Conservation (phyloP, 2,888 invertebrate genomes). For the Saturnia pavonia region DNA sequence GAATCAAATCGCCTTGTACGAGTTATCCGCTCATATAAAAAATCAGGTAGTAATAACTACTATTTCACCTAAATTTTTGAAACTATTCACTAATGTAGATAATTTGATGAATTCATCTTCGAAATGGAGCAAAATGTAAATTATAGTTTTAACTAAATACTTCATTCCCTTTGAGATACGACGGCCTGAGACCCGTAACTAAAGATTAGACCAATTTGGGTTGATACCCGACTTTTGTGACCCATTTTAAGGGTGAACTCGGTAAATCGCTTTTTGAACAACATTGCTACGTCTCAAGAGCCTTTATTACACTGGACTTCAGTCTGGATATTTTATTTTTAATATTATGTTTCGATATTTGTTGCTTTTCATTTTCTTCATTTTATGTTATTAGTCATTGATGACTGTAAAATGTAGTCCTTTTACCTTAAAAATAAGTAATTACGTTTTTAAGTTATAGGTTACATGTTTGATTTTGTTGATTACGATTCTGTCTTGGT, state of each 20-base stretch:
- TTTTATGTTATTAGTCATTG: not conserved
- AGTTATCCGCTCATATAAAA: not conserved
- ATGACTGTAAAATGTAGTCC: not conserved
- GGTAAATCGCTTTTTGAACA: slow-evolving; percentile 62
- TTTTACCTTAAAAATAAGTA: not conserved
- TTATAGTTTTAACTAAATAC: slow-evolving; percentile 16
- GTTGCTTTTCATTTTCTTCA: not conserved
- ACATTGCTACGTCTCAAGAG: slow-evolving; percentile 33
- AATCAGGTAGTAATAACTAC: too few species aligned
- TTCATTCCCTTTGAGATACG: slow-evolving; percentile 8
- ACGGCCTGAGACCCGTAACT: slow-evolving; percentile 46
- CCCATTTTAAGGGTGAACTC: slow-evolving; percentile 55
- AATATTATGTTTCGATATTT: not conserved
- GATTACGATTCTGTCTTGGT: too few species aligned
- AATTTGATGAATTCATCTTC: not conserved
- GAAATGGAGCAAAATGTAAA: slow-evolving; percentile 4
- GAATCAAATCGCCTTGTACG: too few species aligned
- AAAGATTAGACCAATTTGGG: slow-evolving; percentile 65
- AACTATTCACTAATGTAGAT: not conserved
- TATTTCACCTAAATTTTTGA: too few species aligned
- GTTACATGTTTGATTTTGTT: too few species aligned
- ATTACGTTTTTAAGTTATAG: too few species aligned
- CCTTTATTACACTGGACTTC: slow-evolving; percentile 14
- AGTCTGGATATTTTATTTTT: slow-evolving; percentile 6
- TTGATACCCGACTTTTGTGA: slow-evolving; percentile 55